Base-by-base conservation (phyloP, 2,797 vertebrate genomes). In the Phoeniculus purpureus region DNA sequence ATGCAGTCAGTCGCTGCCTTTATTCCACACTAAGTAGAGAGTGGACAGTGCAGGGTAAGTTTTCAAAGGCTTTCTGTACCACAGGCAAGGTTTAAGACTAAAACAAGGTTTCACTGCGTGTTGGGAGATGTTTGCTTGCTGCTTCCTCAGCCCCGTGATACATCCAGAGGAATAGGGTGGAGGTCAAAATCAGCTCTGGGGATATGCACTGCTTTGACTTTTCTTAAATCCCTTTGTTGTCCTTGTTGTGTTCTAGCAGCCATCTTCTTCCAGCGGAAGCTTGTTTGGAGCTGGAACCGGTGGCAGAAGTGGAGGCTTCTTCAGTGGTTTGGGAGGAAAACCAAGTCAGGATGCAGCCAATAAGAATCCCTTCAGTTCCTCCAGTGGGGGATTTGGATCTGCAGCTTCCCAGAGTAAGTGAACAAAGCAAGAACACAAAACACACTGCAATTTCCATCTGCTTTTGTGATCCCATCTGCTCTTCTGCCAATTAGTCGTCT, bases 291-390 rank as follows among this genome's bases (percentile, higher is more conserved):
- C 98, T 19, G 96, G 93, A 89, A 92, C 97, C 84, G 67, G 96
- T 64, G 92, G 95, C n/a, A 97, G 97, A 97, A 58, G 72, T 17
- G 98, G 98, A 40, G 98, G 98, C 10, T 99, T 99, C 96, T 99
- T 99, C 97, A 99, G 98, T 10, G 99, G 99, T 77, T 97, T 99
- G 7, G 99, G 99, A 92, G 98, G 99, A 25, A 99, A 99, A 96
- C 99, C 99, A 32, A 99, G 98, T 43, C 98, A 99, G 92, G 99
- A 99, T 15, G 98, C 99, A 10, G 98, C 98, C 88, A 99, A 98
- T 97, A 99, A 99, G 96, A 99, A 99, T 97, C 99, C 99, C 1
- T 99, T 99, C 61, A 98, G 99, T 45, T 87, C 98, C 3, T 59
- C 97, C 25, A 72, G 97, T 4, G 97, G 98, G 71, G 98, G 96